A percentile compares a stretch with the other conserved stretches of the same genome.
These are phyloP conservation scores for Arctopsyche grandis DNA, from an alignment of 1,140 invertebrate genomes.

Conservation along the genomic window DNA sequence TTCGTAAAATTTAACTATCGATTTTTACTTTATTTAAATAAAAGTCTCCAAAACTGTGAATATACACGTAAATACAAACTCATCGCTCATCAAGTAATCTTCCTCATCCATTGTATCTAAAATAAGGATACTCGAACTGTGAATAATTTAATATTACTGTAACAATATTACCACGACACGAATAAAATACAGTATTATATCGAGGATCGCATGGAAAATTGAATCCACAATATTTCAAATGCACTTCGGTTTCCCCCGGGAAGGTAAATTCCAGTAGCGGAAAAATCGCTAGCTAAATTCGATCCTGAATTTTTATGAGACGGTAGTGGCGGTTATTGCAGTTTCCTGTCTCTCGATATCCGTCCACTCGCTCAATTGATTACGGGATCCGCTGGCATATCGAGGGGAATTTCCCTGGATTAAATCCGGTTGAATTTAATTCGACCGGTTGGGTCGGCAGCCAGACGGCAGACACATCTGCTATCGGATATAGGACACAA, in stretches of 20 bases:
- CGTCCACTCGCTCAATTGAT: slow-evolving; percentile 21
- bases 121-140: too few species aligned
- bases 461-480: neutral
- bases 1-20: too few species aligned
- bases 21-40: too few species aligned
- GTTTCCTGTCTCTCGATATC: slow-evolving; percentile 26
- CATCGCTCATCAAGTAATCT: too few species aligned
- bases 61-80: too few species aligned
- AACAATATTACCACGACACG: too few species aligned
- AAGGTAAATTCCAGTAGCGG: neutral
- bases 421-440: neutral
- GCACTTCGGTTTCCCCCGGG: neutral
- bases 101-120: too few species aligned
- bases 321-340: slow-evolving; percentile 7
- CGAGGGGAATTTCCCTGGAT: slow-evolving; percentile 21
- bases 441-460: neutral
- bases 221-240: neutral
- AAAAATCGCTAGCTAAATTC: neutral
- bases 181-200: too few species aligned
- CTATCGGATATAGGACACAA: neutral
- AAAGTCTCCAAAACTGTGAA: too few species aligned
- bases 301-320: neutral
- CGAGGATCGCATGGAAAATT: too few species aligned
- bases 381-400: neutral
- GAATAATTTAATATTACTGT: too few species aligned